Conservation (phyloP, 2,113 vertebrate species). For the Clupea harengus region DNA sequence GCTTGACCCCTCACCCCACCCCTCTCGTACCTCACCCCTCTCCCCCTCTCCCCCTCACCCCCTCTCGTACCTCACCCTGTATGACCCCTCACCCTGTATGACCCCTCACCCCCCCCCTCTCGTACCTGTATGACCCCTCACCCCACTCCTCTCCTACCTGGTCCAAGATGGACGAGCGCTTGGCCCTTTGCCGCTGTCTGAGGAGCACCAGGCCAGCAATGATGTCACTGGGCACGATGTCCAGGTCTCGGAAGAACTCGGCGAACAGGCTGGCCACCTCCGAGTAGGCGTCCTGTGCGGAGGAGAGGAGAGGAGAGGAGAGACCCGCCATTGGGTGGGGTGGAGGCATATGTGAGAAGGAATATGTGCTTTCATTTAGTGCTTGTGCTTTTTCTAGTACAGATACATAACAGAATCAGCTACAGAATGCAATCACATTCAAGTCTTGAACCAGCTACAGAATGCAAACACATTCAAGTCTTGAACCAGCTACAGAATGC, state of each 20-base stretch:
- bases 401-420: not conserved
- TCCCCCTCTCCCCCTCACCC: not conserved
- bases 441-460: too few species aligned
- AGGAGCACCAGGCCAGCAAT: slow-evolving; percentile 95
- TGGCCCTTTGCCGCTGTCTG: slow-evolving; percentile 90
- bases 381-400: not conserved
- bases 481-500: too few species aligned
- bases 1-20: not conserved
- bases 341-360: not conserved
- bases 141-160: slow-evolving; percentile 56
- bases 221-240: slow-evolving; percentile 98
- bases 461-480: too few species aligned
- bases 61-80: not conserved
- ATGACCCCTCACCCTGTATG: too few species aligned
- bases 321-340: not conserved
- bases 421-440: too few species aligned
- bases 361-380: not conserved
- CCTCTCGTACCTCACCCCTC: not conserved
- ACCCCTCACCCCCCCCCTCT: not conserved
- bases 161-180: slow-evolving; percentile 82
- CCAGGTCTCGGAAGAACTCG: slow-evolving; percentile 96
- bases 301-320: slow-evolving; percentile 36
- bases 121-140: too few species aligned
- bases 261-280: slow-evolving; percentile 99
- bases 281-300: slow-evolving; percentile 91